phyloP scores from a whole-genome alignment of 2,797 vertebrate species.

The Tamandua tetradactyla region DNA sequence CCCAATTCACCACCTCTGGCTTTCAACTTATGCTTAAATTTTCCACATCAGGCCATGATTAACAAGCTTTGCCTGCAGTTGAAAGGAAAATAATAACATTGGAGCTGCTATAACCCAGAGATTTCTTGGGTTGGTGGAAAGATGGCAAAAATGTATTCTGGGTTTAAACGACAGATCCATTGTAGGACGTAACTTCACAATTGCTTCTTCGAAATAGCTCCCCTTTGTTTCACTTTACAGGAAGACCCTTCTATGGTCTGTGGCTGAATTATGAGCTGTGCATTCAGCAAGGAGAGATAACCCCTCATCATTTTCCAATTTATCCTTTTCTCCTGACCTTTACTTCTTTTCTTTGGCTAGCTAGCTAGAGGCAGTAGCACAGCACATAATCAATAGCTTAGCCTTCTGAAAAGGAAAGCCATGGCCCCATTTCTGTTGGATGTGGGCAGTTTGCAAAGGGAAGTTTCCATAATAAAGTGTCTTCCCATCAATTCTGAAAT shows the following conservation, averaged over 20 bases:
- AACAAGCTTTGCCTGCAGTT: neutral
- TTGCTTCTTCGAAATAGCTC: neutral
- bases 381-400: too few relatives aligned
- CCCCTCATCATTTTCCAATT: neutral
- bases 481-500: neutral
- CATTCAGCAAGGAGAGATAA: neutral
- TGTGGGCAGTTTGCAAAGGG: neutral
- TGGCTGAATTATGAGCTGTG: neutral
- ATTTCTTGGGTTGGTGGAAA: neutral
- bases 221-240: neutral
- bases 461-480: neutral
- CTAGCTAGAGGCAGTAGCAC: accelerated
- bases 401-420: too few relatives aligned
- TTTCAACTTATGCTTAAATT: neutral
- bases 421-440: accelerated
- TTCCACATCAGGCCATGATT: accelerated
- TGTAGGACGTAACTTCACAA: neutral
- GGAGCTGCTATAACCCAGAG: too few relatives aligned
- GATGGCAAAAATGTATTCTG: neutral
- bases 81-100: neutral
- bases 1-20: too few relatives aligned
- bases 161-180: neutral
- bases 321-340: accelerated
- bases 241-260: neutral
- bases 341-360: neutral